Evolutionary conservation across 2,797 vertebrate genomes (phyloP).

Genomic region (Bovichtus variegatus): DNA sequence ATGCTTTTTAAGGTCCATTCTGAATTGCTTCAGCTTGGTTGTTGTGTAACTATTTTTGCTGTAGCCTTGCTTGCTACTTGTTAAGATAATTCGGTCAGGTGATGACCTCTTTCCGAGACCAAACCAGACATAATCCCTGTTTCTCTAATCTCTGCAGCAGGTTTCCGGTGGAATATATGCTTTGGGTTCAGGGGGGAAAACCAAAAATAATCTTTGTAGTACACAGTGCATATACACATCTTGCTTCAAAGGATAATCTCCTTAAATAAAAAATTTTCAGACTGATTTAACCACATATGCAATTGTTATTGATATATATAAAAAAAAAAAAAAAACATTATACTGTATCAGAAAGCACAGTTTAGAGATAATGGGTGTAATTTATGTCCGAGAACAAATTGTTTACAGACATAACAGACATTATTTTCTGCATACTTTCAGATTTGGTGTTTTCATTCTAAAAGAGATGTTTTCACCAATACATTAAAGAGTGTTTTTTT

Average conservation of each 20-base stretch:
- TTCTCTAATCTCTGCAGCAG: not conserved
- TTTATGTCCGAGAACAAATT: conserved; percentile 19
- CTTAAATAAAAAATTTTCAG: conserved; percentile 3
- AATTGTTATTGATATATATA: not conserved
- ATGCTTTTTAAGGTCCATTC: not conserved
- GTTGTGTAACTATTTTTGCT: not conserved
- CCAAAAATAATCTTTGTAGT: not conserved
- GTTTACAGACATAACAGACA: not conserved
- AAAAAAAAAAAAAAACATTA: not conserved
- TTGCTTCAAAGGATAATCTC: not conserved
- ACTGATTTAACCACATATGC: not conserved
- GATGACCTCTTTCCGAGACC: not conserved
- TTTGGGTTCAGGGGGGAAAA: not conserved
- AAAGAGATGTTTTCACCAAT: not conserved
- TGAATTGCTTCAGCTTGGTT: not conserved
- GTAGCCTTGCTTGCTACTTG: not conserved
- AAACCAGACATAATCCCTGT: not conserved
- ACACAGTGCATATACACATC: not conserved
- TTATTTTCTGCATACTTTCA: conserved; percentile 6
- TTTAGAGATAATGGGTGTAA: not conserved
- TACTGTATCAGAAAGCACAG: not conserved
- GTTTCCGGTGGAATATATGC: not conserved
- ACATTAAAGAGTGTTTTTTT: conserved; percentile 8
- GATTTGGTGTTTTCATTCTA: not conserved
- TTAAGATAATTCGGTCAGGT: not conserved